Base-by-base conservation (phyloP, 35 echinoderm and acorn worm genomes). In the Apostichopus californicus region DNA sequence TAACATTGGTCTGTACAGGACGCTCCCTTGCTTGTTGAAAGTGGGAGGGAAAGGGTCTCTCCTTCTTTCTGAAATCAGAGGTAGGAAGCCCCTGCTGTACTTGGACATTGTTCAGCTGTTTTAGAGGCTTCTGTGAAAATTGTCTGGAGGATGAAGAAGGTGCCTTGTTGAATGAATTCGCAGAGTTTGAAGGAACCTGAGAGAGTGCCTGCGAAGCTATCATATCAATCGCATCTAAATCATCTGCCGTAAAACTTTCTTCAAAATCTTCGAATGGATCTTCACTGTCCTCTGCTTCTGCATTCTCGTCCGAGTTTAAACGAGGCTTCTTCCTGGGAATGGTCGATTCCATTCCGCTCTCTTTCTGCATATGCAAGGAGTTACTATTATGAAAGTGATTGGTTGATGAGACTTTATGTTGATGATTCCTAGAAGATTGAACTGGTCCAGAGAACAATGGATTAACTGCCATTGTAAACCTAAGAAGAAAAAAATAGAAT, bases 241-340 rank as follows among this genome's bases (percentile, higher is more conserved):
- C 97, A 72, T 94, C 97, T 79, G 93, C 95, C 25, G 95, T 96
- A 25, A 99, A 95, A 63, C 78, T 94, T 15, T 96, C 95, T 26
- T 91, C 92, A 88, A 96, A 96, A 13, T 99, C 97, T 15, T 93
- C 52, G 55, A 96, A 99, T 55, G 95, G 95, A 57, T 99, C 97
- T 21, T 66, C 54, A 28, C 92, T 93, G 56, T 90, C 53, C 17
- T 83, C 83, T 53, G 88, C 63, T 18, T 93, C 94, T 12, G 28
- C 55, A 13, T 9, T 77, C 46, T 66, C 78, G 15, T 18, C 57
- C 21, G 60, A 55, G 8, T 91, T 81, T 22, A 99, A 60, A 54
- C 95, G 73, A 54, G 88, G 91, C 60, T 93, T 96, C 77, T 96
- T 96, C 20, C 92, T 96, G 56, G 93, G 87, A 78, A 82, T 75